phyloP scores from a whole-genome alignment of 2,888 invertebrate species.

The Matsumyia berberina region DNA sequence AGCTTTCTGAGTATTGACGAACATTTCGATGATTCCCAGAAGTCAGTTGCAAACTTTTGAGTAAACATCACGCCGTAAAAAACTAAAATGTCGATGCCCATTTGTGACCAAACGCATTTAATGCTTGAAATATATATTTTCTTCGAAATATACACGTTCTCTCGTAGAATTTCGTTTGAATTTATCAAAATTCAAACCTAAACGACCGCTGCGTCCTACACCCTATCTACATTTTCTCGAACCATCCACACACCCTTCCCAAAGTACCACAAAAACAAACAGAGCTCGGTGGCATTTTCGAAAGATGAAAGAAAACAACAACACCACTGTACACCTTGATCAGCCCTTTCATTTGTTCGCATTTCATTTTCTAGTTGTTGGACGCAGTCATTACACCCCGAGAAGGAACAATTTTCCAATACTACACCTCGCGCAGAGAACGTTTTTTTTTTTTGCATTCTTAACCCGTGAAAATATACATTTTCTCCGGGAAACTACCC shows the following conservation, averaged over 20 bases:
- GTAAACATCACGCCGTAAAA: too few relatives aligned
- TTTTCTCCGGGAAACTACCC: not conserved
- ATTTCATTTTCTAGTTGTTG: constrained; percentile 37
- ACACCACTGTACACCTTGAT: constrained; percentile 37
- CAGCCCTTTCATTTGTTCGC: constrained; percentile 52
- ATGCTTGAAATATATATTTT: too few relatives aligned
- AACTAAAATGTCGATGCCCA: too few relatives aligned
- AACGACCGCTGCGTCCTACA: not conserved
- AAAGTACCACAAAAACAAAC: not conserved
- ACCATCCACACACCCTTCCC: not conserved
- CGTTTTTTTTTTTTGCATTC: constrained; percentile 22
- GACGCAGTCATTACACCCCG: constrained; percentile 60
- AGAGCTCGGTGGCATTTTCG: constrained; percentile 36
- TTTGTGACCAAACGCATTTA: too few relatives aligned
- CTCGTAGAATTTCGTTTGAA: too few relatives aligned
- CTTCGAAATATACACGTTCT: too few relatives aligned
- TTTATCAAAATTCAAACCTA: not conserved
- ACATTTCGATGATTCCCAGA: too few relatives aligned
- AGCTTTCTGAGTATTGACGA: too few relatives aligned
- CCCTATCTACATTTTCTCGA: not conserved
- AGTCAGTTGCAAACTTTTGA: too few relatives aligned
- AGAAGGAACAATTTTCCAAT: constrained; percentile 48
- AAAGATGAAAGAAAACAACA: constrained; percentile 55
- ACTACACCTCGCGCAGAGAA: constrained; percentile 20
- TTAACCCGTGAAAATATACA: constrained; percentile 26